Conservation (phyloP, 1,140 invertebrate genomes). For the Acromyrmex echinatior region DNA sequence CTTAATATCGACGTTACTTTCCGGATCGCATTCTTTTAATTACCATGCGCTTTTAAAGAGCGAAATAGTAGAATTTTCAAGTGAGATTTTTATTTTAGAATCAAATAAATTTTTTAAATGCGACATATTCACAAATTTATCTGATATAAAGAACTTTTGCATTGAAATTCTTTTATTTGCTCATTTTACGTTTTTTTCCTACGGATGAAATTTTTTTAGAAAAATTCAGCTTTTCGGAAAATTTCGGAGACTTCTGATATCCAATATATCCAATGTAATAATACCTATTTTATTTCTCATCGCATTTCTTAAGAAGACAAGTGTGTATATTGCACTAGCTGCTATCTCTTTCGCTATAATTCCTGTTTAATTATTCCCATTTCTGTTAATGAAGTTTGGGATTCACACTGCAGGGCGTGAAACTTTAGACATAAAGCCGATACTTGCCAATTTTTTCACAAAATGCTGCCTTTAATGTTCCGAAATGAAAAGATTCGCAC, state of each 20-base stretch:
- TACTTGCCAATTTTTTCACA: background rate
- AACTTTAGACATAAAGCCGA: conserved; percentile 55
- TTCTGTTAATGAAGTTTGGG: conserved; percentile 31
- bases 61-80: background rate
- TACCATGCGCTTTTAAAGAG: background rate
- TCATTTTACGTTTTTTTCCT: background rate
- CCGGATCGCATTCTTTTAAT: conserved; percentile 8
- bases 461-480: conserved; percentile 10
- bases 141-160: background rate
- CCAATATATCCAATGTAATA: background rate
- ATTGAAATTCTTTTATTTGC: background rate
- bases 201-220: background rate
- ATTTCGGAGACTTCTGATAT: background rate
- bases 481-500: conserved; percentile 29
- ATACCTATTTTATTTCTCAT: background rate
- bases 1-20: conserved; percentile 24
- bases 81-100: too few relatives aligned
- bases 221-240: background rate
- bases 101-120: background rate
- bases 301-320: conserved; percentile 7
- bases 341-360: conserved; percentile 35
- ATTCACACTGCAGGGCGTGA: conserved; percentile 17
- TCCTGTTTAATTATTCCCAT: conserved; percentile 49
- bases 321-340: conserved; percentile 1
- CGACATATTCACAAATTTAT: background rate